A percentile compares a stretch with the other conserved stretches of the same genome.
Conservation (phyloP, 2,113 vertebrate species). For the Monarcha castaneiventris region DNA sequence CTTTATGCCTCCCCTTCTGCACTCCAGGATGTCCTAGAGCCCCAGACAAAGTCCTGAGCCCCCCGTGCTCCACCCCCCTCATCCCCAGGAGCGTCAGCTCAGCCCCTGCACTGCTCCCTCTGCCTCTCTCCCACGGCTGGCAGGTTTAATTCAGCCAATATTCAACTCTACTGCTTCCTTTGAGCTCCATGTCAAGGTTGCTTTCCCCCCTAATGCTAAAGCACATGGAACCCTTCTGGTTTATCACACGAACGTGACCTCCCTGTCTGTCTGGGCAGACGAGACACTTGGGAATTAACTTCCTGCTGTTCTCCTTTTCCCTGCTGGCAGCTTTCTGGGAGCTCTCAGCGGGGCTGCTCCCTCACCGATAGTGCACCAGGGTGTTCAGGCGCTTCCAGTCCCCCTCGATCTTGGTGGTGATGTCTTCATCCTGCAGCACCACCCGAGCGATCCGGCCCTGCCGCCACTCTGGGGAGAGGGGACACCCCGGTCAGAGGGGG, state of each 20-base stretch:
- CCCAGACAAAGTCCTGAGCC: fast-evolving
- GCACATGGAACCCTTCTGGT: constrained; percentile 50
- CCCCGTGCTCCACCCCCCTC: fast-evolving
- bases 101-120: neutral
- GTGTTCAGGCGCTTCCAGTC: constrained; percentile 98
- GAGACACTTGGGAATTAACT: neutral
- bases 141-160: constrained; percentile 51
- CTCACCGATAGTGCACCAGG: constrained; percentile 94
- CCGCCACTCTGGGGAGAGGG: constrained; percentile 86
- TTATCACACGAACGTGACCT: constrained; percentile 12
- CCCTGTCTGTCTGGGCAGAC: neutral
- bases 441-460: constrained; percentile 94
- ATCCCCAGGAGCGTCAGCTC: neutral
- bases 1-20: neutral
- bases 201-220: constrained; percentile 37
- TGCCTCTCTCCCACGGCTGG: neutral
- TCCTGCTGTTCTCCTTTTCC: neutral
- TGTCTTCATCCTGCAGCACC: constrained; percentile 96
- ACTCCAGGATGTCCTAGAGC: neutral
- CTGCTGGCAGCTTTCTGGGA: too few species aligned
- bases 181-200: constrained; percentile 42
- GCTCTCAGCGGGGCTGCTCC: neutral
- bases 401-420: constrained; percentile 98
- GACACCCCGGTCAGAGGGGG: neutral
- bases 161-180: constrained; percentile 45